Evolutionary conservation across 2,113 vertebrate genomes (phyloP).

Genomic region (Acanthochromis polyacanthus): DNA sequence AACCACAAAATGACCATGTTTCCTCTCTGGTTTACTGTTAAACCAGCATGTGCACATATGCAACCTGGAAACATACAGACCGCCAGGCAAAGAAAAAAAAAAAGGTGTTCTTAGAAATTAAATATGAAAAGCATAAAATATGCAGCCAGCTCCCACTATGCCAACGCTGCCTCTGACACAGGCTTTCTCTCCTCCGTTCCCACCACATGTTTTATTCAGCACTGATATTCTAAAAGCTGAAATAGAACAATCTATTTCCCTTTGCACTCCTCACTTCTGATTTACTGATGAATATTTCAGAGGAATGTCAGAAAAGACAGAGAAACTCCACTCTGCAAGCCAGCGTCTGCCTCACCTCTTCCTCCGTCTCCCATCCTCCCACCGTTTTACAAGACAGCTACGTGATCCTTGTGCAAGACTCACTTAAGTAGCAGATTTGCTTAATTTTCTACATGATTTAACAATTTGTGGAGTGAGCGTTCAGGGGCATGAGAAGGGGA

Average conservation of each 20-base stretch:
- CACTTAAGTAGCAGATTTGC: slow-evolving; percentile 77
- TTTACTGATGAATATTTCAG: slow-evolving; percentile 84
- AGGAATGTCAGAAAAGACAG: slow-evolving; percentile 74
- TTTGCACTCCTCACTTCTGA: slow-evolving; percentile 77
- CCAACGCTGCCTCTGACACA: slow-evolving; percentile 65
- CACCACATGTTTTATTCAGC: slow-evolving; percentile 81
- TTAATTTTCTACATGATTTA: slow-evolving; percentile 84
- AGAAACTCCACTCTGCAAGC: slow-evolving; percentile 63
- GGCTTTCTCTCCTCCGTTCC: slow-evolving; percentile 65
- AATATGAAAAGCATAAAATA: slow-evolving; percentile 81
- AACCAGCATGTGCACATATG: slow-evolving; percentile 51
- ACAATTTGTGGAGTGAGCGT: slow-evolving; percentile 72
- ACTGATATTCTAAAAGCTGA: slow-evolving; percentile 82
- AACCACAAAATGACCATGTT: slow-evolving; percentile 75
- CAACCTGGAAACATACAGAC: slow-evolving; percentile 52
- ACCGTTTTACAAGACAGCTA: slow-evolving; percentile 67
- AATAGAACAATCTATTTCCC: slow-evolving; percentile 82
- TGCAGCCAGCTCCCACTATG: slow-evolving; percentile 74
- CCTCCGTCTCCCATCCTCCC: slow-evolving; percentile 37
- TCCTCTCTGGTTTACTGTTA: slow-evolving; percentile 59
- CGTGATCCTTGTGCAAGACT: slow-evolving; percentile 61
- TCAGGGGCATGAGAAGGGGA: slow-evolving; percentile 50
- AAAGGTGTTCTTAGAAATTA: slow-evolving; percentile 81
- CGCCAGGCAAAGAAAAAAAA: slow-evolving; percentile 34
- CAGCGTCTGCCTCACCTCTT: slow-evolving; percentile 53